Evolutionary conservation across 1,140 invertebrate genomes (phyloP), one percentile per base, ranked within the genome.

Genomic region (Alviniconcha marisindica): DNA sequence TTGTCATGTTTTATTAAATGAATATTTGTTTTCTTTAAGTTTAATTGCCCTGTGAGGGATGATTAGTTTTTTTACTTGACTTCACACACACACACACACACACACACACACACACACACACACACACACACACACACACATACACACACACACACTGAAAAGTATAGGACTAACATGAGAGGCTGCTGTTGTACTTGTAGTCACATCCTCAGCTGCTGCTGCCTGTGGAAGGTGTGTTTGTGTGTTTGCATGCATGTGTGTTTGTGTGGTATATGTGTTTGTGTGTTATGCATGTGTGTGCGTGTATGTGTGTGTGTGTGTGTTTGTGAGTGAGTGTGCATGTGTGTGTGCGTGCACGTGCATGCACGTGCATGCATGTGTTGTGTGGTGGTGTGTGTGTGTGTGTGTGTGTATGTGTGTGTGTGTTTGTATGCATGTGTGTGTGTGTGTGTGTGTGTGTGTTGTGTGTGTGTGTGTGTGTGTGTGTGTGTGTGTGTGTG

Each of bases 341-440:
- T 76, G 36, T 76, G 73, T 76, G 36, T 76, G 73, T 38, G 18
- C 33, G 73, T 76, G 73, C 36, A 33, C 33, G 12, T 71, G 66
- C 36, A 33, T 71, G 66, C 36, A 33, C 36, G 66, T 71, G 66
- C 36, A 33, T 71, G 66, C 36, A 33, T 71, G 66, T 71, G 66
- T 71, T 71, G 66, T 71, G 66, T 71, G 66, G 31, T n/a, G 31
- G 66, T 71, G 66, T 40, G 66, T 71, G 66, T 71, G 31, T 71
- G 66, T 71, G 66, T 40, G 66, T 71, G 66, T 36, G 66, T 40
- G 66, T n/a, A 33, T n/a, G 66, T 15, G 66, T n/a, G 60, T 15
- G 60, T 15, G 60, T 15, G 60, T 15, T 7, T 66, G 60, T 66
- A n/a, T 66, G 60, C n/a, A 7, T n/a, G 60, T 66, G 60, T 7